Conservation (phyloP, 1,140 invertebrate species). For the Apis laboriosa region DNA sequence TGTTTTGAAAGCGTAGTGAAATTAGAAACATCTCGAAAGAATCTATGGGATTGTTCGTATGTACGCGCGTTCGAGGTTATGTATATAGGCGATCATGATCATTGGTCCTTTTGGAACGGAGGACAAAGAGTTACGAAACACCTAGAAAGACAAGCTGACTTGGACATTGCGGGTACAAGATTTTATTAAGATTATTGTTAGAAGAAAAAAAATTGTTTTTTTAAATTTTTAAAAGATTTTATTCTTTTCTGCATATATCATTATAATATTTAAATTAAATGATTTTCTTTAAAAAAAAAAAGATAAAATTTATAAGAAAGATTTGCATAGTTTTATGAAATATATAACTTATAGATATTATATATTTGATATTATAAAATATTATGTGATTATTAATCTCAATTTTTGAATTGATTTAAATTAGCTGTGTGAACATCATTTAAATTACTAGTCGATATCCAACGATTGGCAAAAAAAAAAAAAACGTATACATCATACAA, state of each 20-base stretch:
- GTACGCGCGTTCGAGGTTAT: not conserved
- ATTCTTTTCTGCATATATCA: too few species aligned
- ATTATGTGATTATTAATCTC: too few species aligned
- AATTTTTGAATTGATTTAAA: constrained; percentile 21
- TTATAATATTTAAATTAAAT: not conserved
- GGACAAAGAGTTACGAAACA: not conserved
- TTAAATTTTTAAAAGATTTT: not conserved
- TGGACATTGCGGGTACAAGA: not conserved
- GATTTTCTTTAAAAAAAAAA: too few species aligned
- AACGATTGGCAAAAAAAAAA: not conserved
- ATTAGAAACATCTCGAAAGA: constrained; percentile 3
- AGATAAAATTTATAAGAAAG: not conserved
- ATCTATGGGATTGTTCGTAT: constrained; percentile 3
- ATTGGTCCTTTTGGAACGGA: not conserved
- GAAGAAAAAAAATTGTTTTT: not conserved
- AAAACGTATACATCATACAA: not conserved
- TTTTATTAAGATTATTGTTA: not conserved
- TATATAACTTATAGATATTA: not conserved
- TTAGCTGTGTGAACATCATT: not conserved
- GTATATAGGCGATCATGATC: constrained; percentile 1
- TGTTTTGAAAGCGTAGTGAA: constrained; percentile 15
- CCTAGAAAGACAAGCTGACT: not conserved
- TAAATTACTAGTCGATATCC: constrained; percentile 29
- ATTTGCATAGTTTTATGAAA: not conserved
- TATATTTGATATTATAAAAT: too few species aligned